Base-by-base conservation (phyloP, 2,113 vertebrate genomes). In the Smithornis capensis region DNA sequence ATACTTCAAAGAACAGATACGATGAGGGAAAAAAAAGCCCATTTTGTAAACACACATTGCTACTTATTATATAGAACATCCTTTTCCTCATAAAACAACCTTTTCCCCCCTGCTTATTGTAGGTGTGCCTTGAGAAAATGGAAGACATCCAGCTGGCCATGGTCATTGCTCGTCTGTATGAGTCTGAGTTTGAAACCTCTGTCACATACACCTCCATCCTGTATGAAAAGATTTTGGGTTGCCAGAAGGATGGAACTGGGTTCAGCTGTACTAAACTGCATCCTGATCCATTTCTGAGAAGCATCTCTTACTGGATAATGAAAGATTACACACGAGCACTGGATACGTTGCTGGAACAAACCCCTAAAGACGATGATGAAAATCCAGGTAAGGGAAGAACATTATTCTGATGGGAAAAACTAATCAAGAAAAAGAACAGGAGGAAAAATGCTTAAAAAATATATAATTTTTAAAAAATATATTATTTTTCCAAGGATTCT, bases 71-170 rank as follows among this genome's bases (percentile, higher is more conserved):
- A 75, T 63, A 87, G 49, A 87, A 56, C 16, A 60, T 29, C 9
- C 14, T 87, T 82, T 74, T 21, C 16, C 11, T 89, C 49, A 40
- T 47, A n/a, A 94, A 90, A 50, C 50, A 82, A 44, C 29, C 7
- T 85, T 83, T 87, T 89, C 49, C n/a, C 6, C 22, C 3, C 27
- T 92, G 63, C 38, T 47, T 87, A 8, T 47, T 5, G 1, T 28
- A 99, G 99, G 99, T 99, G 7, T 98, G 99, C 94, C 96, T 99
- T 97, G 99, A 99, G 95, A 99, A 99, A 97, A 99, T 99, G 99
- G 99, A 99, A 97, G 99, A 99, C 94, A 98, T 99, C 92, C 99
- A 99, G 96, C 85, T 99, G 94, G 99, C 99, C 77, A 99, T 99
- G 98, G 98, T 99, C 69, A 99, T 99, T 86, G 99, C 99, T 59